These are phyloP conservation scores for Aphelenchoides fujianensis DNA, from an alignment of 1,140 invertebrate genomes.

Conservation along the genomic window DNA sequence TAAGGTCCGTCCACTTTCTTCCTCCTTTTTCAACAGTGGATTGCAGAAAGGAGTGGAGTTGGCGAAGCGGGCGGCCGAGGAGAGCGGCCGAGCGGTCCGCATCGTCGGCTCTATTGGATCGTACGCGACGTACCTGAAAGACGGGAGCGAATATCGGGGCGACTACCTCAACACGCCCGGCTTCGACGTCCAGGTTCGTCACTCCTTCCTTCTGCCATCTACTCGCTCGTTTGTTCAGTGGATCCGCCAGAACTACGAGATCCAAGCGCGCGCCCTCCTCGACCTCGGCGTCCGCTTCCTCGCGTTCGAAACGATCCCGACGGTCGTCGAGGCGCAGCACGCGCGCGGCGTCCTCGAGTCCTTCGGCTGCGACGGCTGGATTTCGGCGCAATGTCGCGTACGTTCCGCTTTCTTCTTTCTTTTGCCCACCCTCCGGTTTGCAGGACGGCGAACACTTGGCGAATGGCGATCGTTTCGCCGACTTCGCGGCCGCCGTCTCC, in stretches of 20 bases:
- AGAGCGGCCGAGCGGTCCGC: neutral
- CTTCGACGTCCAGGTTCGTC: slow-evolving; percentile 38
- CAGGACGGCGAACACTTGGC: slow-evolving; percentile 7
- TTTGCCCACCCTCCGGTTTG: slow-evolving; percentile 15
- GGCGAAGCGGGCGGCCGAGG: neutral
- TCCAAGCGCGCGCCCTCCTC: neutral
- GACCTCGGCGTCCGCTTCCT: neutral
- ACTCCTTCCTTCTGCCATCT: neutral
- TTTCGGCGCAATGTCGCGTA: neutral
- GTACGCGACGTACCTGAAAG: slow-evolving; percentile 3
- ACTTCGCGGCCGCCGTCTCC: neutral
- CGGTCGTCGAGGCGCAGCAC: slow-evolving; percentile 1
- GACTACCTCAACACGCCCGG: neutral
- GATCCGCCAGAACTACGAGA: neutral
- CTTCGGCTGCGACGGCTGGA: neutral
- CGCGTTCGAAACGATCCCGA: slow-evolving; percentile 14
- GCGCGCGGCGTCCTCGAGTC: neutral
- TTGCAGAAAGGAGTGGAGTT: slow-evolving; percentile 1
- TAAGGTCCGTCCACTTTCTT: slow-evolving; percentile 67
- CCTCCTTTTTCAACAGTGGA: slow-evolving; percentile 43
- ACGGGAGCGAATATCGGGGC: neutral
- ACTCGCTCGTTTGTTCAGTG: neutral
- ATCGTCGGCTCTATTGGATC: slow-evolving; percentile 9
- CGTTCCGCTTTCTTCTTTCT: neutral
- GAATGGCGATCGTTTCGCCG: neutral